A percentile compares a stretch with the other conserved stretches of the same genome.
Conservation (phyloP, 2,797 vertebrate species). For the Enteromius afrohamiltoni region DNA sequence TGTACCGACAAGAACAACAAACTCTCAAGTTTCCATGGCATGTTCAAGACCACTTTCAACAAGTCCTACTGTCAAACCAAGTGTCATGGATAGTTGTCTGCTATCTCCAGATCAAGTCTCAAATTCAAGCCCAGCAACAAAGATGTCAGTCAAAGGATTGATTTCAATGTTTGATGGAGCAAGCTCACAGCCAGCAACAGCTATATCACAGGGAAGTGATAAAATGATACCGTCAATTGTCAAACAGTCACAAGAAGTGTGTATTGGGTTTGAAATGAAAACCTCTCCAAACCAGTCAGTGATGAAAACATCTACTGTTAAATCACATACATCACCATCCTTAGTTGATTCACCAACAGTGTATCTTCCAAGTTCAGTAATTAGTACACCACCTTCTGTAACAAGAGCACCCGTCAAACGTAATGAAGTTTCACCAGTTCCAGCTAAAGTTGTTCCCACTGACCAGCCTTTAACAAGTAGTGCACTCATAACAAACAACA, state of each 20-base stretch:
- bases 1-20: constrained; percentile 22
- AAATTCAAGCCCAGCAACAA: constrained; percentile 33
- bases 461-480: constrained; percentile 11
- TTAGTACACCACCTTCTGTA: constrained; percentile 5
- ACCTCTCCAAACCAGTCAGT: constrained; percentile 39
- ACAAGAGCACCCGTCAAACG: not conserved
- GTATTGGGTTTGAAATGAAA: constrained; percentile 42
- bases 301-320: constrained; percentile 14
- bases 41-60: not conserved
- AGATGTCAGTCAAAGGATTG: constrained; percentile 47
- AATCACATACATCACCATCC: constrained; percentile 1
- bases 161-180: constrained; percentile 67
- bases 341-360: not conserved
- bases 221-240: constrained; percentile 10
- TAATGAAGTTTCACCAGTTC: constrained; percentile 1
- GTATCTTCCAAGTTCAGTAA: constrained; percentile 14
- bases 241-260: constrained; percentile 27
- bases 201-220: constrained; percentile 35
- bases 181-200: constrained; percentile 43
- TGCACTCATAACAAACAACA: not conserved
- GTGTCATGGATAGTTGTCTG: constrained; percentile 28
- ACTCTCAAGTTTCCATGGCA: constrained; percentile 14
- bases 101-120: constrained; percentile 46
- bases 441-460: not conserved
- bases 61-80: constrained; percentile 4